These are phyloP conservation scores for Sturnus vulgaris DNA, from an alignment of 2,113 vertebrate species.

Conservation along the genomic window DNA sequence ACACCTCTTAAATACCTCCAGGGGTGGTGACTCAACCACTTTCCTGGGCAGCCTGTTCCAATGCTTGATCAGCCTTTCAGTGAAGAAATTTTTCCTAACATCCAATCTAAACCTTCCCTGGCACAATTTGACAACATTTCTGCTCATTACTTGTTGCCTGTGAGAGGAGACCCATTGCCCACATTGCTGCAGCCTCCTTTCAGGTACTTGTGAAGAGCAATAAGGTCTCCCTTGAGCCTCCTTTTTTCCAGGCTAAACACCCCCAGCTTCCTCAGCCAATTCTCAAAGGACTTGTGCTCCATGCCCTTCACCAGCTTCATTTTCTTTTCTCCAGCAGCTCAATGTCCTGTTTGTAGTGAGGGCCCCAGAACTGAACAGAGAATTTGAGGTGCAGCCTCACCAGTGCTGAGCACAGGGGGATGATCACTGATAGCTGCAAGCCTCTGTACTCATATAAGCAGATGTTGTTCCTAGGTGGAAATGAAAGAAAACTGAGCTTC, in stretches of 20 bases:
- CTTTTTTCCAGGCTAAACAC: neutral
- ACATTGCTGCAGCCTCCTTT: neutral
- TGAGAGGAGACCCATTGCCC: neutral
- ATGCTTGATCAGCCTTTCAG: neutral
- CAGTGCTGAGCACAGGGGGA: neutral
- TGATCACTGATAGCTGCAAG: neutral
- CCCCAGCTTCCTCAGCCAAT: neutral
- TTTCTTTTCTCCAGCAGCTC: neutral
- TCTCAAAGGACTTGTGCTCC: neutral
- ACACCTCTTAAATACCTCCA: neutral
- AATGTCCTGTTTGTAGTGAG: neutral
- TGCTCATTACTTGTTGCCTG: neutral
- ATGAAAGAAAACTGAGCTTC: neutral
- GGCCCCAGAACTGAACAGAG: neutral
- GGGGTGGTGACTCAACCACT: neutral
- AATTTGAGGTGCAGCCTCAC: neutral
- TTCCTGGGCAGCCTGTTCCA: neutral
- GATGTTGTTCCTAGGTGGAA: neutral
- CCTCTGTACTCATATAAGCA: neutral
- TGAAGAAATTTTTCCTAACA: neutral
- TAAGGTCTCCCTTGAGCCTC: neutral
- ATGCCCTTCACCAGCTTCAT: neutral
- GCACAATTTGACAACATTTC: neutral
- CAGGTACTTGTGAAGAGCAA: neutral
- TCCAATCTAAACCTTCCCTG: neutral